Evolutionary conservation across 2,888 invertebrate species (phyloP).

Genomic region (Eupithecia pulchellata): DNA sequence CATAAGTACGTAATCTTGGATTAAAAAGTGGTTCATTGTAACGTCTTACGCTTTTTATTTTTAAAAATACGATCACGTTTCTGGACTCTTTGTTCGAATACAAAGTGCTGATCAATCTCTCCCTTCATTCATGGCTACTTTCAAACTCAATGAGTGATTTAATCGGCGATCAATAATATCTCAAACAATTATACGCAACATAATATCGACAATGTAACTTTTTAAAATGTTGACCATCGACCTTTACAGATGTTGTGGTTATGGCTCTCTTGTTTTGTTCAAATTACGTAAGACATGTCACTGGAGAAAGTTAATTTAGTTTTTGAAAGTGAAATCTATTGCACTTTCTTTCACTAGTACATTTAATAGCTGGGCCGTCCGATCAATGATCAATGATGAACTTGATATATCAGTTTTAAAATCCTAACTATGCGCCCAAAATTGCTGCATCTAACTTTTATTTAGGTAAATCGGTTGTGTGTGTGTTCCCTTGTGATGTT

Average conservation of each 20-base stretch:
- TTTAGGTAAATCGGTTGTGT: conserved; percentile 38
- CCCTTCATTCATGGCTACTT: conserved; percentile 16
- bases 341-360: conserved; percentile 83
- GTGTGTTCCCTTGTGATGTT: conserved; percentile 25
- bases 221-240: conserved; percentile 57
- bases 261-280: conserved; percentile 78
- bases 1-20: conserved; percentile 39
- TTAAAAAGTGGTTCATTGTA: conserved; percentile 56
- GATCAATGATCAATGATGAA: conserved; percentile 60
- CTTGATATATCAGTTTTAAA: conserved; percentile 46
- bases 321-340: conserved; percentile 85
- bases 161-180: conserved; percentile 29
- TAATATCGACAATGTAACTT: conserved; percentile 46
- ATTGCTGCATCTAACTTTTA: conserved; percentile 38
- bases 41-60: conserved; percentile 38
- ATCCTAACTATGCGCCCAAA: conserved; percentile 46
- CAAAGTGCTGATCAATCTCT: conserved; percentile 43
- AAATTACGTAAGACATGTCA: conserved; percentile 83
- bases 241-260: conserved; percentile 80
- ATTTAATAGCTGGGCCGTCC: conserved; percentile 74
- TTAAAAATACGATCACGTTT: conserved; percentile 34
- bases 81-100: conserved; percentile 31
- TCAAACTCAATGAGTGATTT: conserved; percentile 14
- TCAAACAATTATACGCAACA: conserved; percentile 37
- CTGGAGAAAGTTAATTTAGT: conserved; percentile 85